Base-by-base conservation (phyloP, 2,888 invertebrate genomes). In the Hyposoter dolosus region DNA sequence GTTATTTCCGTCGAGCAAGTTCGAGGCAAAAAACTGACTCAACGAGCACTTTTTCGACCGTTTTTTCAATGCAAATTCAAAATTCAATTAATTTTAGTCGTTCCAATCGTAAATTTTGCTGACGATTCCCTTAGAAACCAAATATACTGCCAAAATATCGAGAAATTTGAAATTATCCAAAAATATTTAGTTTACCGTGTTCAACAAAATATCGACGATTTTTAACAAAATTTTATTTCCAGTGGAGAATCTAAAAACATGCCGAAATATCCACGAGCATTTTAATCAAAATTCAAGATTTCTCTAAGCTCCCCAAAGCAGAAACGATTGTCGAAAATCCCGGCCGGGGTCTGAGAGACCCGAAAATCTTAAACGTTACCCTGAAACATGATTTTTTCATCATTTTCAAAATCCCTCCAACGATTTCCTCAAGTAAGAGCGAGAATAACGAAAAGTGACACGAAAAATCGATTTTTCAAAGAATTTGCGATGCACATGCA, bases 1-100 rank as follows among this genome's bases (percentile, higher is more conserved):
- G 86, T 84, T 88, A 85, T 88, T 88, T 88, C 81, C 85, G 85
- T 88, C 76, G 43, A 40, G 53, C 45, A 28, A 35, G 60, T 60
- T 60, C 15, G 12, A 60, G 28, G 15, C 15, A 28, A 60, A 60
- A 60, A 60, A 60, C 15, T 60, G 60, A 60, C 60, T 60, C 60
- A 53, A 28, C 60, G 15, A 60, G 60, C 1, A 60, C 28, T 28
- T 60, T 28, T 28, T 15, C 15, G 4, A 15, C 6, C 4, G 9
- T 10, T 28, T 60, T 60, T 60, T 60, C 0, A 28, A 60, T 6
- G 60, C 4, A 28, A 60, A 60, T 28, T 60, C 28, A 60, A 28
- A 28, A 5, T 15, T 28, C 5, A 60, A 28, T 60, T n/a, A n/a
- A n/a, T n/a, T n/a, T n/a, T n/a, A n/a, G n/a, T n/a, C n/a, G n/a